Conservation (phyloP, 2,113 vertebrate species). For the Hippoglossus stenolepis region DNA sequence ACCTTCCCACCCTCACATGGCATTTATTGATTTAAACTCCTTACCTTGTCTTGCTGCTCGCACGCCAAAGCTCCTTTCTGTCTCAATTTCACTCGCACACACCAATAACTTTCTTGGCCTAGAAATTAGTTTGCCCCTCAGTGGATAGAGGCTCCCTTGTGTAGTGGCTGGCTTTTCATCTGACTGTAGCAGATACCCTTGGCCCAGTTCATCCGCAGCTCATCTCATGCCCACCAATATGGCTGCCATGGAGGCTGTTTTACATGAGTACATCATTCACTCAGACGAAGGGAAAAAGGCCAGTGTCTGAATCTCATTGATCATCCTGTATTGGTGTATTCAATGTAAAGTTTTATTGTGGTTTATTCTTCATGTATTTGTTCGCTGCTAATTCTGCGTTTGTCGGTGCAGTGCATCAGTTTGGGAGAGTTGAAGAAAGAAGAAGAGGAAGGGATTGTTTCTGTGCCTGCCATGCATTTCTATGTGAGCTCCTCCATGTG, state of each 20-base stretch:
- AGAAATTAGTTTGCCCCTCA: constrained; percentile 49
- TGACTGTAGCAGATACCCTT: constrained; percentile 61
- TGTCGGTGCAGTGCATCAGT: too few species aligned
- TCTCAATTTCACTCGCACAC: constrained; percentile 25
- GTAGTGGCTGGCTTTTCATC: constrained; percentile 47
- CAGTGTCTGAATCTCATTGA: too few species aligned
- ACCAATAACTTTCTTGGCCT: constrained; percentile 61
- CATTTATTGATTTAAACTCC: constrained; percentile 36
- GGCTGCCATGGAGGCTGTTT: constrained; percentile 30
- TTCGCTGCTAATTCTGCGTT: too few species aligned
- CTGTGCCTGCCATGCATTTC: background rate
- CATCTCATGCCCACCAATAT: constrained; percentile 39
- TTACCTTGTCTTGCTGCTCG: background rate
- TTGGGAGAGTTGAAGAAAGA: background rate
- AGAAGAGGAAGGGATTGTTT: constrained; percentile 17
- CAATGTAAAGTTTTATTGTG: too few species aligned
- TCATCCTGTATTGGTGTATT: too few species aligned
- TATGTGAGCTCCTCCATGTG: background rate
- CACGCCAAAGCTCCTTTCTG: constrained; percentile 3
- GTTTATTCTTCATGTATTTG: too few species aligned
- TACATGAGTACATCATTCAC: constrained; percentile 7
- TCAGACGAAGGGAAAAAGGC: too few species aligned
- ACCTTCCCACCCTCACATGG: constrained; percentile 2
- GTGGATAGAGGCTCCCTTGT: constrained; percentile 63
- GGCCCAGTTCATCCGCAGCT: constrained; percentile 67